Evolutionary conservation across 2,113 vertebrate species (phyloP).

Genomic region (Tachycineta bicolor): DNA sequence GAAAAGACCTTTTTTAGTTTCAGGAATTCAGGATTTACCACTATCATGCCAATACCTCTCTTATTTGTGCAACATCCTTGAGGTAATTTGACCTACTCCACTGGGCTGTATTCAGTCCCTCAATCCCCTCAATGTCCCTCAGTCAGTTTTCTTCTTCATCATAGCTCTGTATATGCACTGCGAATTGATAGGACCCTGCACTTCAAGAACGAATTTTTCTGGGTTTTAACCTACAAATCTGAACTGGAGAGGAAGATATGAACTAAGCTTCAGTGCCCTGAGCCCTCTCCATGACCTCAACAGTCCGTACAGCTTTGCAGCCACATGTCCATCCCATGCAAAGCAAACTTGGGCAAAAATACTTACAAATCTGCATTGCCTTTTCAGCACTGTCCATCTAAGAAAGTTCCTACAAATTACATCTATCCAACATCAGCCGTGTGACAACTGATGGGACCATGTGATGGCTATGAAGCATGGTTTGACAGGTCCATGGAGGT

Average conservation of each 20-base stretch:
- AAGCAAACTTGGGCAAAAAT: neutral
- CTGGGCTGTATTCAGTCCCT: neutral
- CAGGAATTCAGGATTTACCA: neutral
- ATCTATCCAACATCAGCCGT: neutral
- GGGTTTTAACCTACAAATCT: neutral
- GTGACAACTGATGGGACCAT: neutral
- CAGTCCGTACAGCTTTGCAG: neutral
- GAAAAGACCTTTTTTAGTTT: neutral
- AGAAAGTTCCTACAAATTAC: neutral
- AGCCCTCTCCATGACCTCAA: neutral
- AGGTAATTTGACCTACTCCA: neutral
- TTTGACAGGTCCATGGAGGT: neutral
- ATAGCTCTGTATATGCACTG: neutral
- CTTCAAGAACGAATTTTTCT: neutral
- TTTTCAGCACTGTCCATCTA: neutral
- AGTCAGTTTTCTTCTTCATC: neutral
- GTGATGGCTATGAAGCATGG: neutral
- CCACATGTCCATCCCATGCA: neutral
- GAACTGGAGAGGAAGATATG: neutral
- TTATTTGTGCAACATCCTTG: neutral
- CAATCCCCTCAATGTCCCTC: accelerated
- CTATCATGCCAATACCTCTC: neutral
- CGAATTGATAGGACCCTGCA: neutral
- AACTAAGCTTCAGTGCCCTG: neutral
- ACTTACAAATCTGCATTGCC: neutral